Evolutionary conservation across 2,888 invertebrate genomes (phyloP), one percentile per base, ranked within the genome.

Genomic region (Mythimna impura): DNA sequence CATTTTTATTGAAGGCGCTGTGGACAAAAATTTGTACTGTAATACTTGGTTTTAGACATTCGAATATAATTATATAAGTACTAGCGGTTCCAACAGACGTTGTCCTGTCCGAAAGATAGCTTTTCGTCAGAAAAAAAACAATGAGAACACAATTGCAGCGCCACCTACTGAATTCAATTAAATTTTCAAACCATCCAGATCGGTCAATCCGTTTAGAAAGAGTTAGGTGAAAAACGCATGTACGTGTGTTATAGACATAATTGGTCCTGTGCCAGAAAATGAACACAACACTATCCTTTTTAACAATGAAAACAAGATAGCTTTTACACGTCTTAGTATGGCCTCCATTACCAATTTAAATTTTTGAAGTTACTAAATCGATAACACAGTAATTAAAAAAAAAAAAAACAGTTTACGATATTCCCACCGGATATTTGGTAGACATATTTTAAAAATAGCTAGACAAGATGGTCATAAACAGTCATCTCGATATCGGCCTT

Each of bases 1-100:
- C 93, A 95, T 92, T 76, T 88, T 93, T 82, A 96, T 95, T 86
- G 92, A 93, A 62, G 96, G 95, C 6, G 92, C 95, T 95, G 91
- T 34, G 85, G 86, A 84, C 84, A 87, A 87, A 76, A 61, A 25
- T 25, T 1, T 25, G 3, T 6, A 30, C 12, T 40, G 9, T 50
- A 50, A 7, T 2, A 7, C 14, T 8, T 8, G 10, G n/a, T 20
- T 40, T 63, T 34, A 17, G 20, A 14, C 3, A 12, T 9, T 8
- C 5, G 6, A 60, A 25, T 25, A 25, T 25, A 25, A 25, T 30
- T 30, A 10, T 9, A 36, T 34, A 34, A 34, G 34, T 34, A 34
- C 30, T 30, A 30, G 30, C 30, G 30, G 30, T 3, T 3, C 30
- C 30, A 3, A 30, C 3, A 30, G 30, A 30, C 30, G 34, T 34